Conservation (phyloP, 2,797 vertebrate species). For the Percopsis omiscomaycus region DNA sequence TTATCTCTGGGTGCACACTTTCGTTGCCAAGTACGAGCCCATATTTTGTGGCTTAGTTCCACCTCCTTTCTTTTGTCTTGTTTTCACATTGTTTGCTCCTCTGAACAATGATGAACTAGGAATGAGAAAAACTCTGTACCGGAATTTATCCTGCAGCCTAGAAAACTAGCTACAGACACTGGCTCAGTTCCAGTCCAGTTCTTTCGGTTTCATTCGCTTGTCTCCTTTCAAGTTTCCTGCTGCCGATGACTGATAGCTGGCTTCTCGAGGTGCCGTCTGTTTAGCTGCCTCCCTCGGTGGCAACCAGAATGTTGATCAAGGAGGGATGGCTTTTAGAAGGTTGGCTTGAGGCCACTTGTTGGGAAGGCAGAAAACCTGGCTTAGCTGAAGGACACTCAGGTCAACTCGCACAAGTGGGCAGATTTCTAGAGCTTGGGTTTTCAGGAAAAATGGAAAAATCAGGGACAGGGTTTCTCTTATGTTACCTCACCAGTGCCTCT, state of each 20-base stretch:
- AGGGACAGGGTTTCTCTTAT: neutral
- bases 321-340: slow-evolving; percentile 25
- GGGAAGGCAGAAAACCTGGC: slow-evolving; percentile 15
- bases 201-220: slow-evolving; percentile 4
- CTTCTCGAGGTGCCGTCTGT: slow-evolving; percentile 53
- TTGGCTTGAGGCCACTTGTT: slow-evolving; percentile 45
- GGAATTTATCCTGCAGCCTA: slow-evolving; percentile 17
- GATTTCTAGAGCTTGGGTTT: slow-evolving; percentile 6
- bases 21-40: neutral
- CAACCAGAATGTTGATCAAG: slow-evolving; percentile 43
- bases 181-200: slow-evolving; percentile 26
- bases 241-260: slow-evolving; percentile 29
- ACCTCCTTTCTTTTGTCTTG: neutral
- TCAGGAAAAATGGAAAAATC: slow-evolving; percentile 1
- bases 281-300: slow-evolving; percentile 28
- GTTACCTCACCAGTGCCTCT: neutral
- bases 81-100: neutral
- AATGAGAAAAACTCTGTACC: slow-evolving; percentile 2
- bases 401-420: neutral
- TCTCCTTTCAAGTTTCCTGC: slow-evolving; percentile 25
- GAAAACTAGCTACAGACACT: slow-evolving; percentile 1
- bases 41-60: neutral
- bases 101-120: slow-evolving; percentile 1
- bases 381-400: slow-evolving; percentile 37
- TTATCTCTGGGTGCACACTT: neutral